A percentile compares a stretch with the other conserved stretches of the same genome.
phyloP scores from a whole-genome alignment of 2,888 invertebrate species.

The Melipona beecheii region DNA sequence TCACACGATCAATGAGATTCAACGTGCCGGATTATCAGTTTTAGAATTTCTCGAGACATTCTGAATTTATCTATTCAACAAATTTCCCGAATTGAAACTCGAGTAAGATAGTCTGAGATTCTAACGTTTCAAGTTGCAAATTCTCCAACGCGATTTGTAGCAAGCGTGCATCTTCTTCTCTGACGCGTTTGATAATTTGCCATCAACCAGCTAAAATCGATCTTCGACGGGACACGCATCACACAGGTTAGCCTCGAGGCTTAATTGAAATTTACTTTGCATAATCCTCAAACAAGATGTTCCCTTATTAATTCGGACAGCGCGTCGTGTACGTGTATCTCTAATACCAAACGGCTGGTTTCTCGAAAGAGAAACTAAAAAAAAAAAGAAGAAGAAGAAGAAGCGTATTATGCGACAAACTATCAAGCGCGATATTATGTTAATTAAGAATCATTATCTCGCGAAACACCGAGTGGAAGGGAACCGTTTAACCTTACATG shows the following conservation, averaged over 20 bases:
- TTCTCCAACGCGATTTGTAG: background rate
- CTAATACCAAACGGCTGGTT: no score
- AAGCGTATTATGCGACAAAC: background rate
- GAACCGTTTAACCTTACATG: background rate
- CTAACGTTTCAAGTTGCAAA: background rate
- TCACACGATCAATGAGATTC: background rate
- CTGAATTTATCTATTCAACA: no score
- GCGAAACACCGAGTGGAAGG: background rate
- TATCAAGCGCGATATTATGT: background rate
- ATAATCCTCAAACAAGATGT: background rate
- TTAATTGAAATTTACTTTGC: background rate
- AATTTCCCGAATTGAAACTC: background rate
- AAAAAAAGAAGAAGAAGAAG: background rate
- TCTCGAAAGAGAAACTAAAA: no score
- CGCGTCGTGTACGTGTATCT: background rate
- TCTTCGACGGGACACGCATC: background rate
- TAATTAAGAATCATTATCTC: background rate
- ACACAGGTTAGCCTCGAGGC: background rate
- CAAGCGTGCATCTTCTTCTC: background rate
- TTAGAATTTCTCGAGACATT: background rate
- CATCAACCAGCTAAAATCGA: background rate
- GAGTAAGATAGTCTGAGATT: background rate
- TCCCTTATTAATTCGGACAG: background rate
- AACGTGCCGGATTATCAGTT: background rate
- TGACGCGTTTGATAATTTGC: background rate